Conservation (phyloP, 1,140 invertebrate genomes). For the Leptonema lineaticorne region DNA sequence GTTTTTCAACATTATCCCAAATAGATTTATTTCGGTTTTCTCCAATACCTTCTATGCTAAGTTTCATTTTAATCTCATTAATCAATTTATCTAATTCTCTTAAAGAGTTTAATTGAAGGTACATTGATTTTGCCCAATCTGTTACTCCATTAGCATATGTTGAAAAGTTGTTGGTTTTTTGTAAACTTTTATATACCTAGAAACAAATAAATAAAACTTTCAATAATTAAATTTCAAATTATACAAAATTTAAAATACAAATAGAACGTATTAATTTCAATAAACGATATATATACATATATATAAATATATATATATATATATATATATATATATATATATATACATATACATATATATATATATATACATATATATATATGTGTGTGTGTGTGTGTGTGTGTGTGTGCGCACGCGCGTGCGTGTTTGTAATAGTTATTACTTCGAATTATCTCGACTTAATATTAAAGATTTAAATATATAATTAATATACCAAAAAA, state of each 20-base stretch:
- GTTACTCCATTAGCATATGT: constrained; percentile 50
- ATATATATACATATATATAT: constrained; percentile 1
- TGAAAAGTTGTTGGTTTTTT: constrained; percentile 8
- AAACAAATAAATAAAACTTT: not conserved
- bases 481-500: constrained; percentile 6
- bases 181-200: constrained; percentile 27
- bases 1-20: constrained; percentile 55
- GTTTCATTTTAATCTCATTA: constrained; percentile 65
- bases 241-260: constrained; percentile 7
- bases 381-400: no score
- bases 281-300: no score
- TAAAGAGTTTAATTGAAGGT: constrained; percentile 71
- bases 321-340: not conserved
- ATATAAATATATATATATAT: no score
- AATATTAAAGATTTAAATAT: constrained; percentile 44
- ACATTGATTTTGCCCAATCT: constrained; percentile 72
- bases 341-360: not conserved
- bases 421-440: constrained; percentile 37
- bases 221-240: no score
- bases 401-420: no score
- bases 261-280: no score
- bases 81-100: constrained; percentile 73
- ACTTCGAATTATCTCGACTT: not conserved
- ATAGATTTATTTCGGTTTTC: constrained; percentile 46
- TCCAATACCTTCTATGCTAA: constrained; percentile 59